Conservation (phyloP, 2,888 invertebrate species). For the Pandemis heparana region DNA sequence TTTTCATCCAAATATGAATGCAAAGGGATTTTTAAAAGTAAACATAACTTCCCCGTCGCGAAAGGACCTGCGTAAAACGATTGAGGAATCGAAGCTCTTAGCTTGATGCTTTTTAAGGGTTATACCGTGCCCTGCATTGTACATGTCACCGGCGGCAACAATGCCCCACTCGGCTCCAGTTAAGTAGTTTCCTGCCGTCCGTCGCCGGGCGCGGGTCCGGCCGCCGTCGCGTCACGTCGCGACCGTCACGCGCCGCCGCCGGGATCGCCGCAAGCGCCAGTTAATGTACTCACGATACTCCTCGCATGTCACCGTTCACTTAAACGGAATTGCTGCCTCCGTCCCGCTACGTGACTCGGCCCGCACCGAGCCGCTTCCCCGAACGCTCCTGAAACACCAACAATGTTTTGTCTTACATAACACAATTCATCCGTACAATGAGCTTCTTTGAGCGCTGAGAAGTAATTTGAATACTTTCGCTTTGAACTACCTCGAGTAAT, state of each 20-base stretch:
- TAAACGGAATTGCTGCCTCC: slow-evolving; percentile 45
- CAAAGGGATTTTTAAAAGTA: not conserved
- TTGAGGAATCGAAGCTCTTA: not conserved
- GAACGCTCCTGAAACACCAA: slow-evolving; percentile 7
- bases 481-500: slow-evolving; percentile 32
- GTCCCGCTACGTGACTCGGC: slow-evolving; percentile 13
- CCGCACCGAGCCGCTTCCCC: not conserved
- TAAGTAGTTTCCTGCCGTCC: not conserved
- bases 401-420: slow-evolving; percentile 34
- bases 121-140: not conserved
- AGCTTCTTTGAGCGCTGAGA: slow-evolving; percentile 37
- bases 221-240: not conserved
- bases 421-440: slow-evolving; percentile 36
- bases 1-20: not conserved
- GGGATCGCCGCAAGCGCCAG: slow-evolving; percentile 45
- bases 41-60: not conserved
- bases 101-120: not conserved
- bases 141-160: not conserved
- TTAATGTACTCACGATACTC: slow-evolving; percentile 56
- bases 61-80: not conserved
- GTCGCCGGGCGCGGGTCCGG: not conserved
- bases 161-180: not conserved
- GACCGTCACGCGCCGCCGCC: slow-evolving; percentile 1
- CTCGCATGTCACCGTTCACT: slow-evolving; percentile 59
- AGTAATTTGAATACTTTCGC: slow-evolving; percentile 42